These are phyloP conservation scores for Bimastos eiseni DNA, from an alignment of 2,888 invertebrate genomes.

Conservation along the genomic window DNA sequence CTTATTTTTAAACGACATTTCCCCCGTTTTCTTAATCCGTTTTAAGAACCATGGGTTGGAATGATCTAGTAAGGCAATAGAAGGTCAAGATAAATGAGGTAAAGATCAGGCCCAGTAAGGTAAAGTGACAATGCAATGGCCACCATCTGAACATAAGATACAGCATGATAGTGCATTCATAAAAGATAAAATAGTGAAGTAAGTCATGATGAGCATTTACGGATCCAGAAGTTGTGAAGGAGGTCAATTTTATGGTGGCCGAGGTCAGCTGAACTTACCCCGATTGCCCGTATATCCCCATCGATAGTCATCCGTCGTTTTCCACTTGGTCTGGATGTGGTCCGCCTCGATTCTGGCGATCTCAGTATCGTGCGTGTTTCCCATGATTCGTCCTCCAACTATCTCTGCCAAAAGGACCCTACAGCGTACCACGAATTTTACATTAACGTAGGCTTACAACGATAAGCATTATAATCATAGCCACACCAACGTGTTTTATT, in stretches of 20 bases:
- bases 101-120: too few relatives aligned
- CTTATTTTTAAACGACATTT: too few relatives aligned
- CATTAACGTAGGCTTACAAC: not conserved
- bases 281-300: conserved; percentile 33
- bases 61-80: too few relatives aligned
- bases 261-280: conserved; percentile 25
- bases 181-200: not conserved
- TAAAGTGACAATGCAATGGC: too few relatives aligned
- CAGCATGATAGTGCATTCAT: not conserved
- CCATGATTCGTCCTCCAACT: conserved; percentile 25
- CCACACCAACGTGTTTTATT: not conserved
- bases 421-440: not conserved
- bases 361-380: conserved; percentile 36
- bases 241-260: not conserved
- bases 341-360: conserved; percentile 36
- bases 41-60: too few relatives aligned
- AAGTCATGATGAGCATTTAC: not conserved
- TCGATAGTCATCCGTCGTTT: conserved; percentile 32
- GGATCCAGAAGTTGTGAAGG: not conserved
- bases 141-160: too few relatives aligned
- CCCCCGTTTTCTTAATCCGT: too few relatives aligned
- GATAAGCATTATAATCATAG: too few relatives aligned
- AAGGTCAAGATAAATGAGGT: too few relatives aligned
- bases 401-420: not conserved
- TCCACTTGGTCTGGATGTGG: conserved; percentile 34